Conservation (phyloP, 92 coral and sea anemone species). For the Porites lobata region DNA sequence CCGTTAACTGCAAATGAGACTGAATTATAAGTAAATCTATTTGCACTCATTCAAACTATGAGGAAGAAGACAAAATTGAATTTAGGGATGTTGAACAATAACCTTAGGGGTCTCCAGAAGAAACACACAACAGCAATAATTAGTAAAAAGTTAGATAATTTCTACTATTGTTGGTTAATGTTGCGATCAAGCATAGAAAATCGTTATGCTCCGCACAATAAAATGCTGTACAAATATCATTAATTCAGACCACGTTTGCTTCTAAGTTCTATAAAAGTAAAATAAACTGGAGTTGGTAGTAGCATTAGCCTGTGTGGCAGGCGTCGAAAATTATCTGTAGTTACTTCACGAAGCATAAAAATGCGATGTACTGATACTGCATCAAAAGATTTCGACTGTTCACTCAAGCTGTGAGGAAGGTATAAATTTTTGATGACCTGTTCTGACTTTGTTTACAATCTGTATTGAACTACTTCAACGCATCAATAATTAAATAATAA, state of each 20-base stretch:
- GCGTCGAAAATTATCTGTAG: too few relatives aligned
- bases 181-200: background rate
- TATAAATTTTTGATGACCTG: background rate
- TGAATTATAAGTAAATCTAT: too few relatives aligned
- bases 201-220: background rate
- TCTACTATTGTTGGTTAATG: background rate
- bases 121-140: background rate
- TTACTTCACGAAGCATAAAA: background rate
- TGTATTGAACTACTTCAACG: background rate
- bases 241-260: background rate
- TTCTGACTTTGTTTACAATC: background rate
- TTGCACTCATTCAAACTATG: too few relatives aligned
- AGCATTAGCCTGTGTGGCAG: too few relatives aligned
- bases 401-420: background rate
- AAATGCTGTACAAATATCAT: background rate
- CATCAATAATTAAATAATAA: slow-evolving; percentile 14
- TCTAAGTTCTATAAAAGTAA: background rate
- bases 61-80: too few relatives aligned
- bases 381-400: background rate
- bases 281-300: background rate
- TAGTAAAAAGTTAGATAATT: background rate
- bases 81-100: too few relatives aligned
- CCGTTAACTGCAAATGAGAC: too few relatives aligned
- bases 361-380: background rate
- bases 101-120: background rate